Percentiles rank a stretch among this genome's conserved stretches.
These are phyloP conservation scores for Silurus lanzhouensis DNA, from an alignment of 2,797 vertebrate genomes.

Conservation along the genomic window DNA sequence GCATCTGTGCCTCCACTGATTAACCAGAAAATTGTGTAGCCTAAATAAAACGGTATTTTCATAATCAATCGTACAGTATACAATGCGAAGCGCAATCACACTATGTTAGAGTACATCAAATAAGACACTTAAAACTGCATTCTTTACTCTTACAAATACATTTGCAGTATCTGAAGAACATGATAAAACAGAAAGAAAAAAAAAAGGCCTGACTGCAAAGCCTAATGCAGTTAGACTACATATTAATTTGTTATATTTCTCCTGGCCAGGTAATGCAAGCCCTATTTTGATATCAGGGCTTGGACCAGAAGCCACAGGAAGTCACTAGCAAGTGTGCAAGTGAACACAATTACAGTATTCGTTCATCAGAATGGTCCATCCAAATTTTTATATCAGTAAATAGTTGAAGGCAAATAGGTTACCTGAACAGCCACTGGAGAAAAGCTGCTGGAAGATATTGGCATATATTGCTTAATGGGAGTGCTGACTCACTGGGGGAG, in stretches of 20 bases:
- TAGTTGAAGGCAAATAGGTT: background rate
- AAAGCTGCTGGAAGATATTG: too few relatives aligned
- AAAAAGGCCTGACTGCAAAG: background rate
- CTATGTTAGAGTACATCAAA: background rate
- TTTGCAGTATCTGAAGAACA: background rate
- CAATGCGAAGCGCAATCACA: background rate
- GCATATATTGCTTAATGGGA: too few relatives aligned
- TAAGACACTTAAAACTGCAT: background rate
- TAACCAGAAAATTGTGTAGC: background rate
- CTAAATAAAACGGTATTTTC: background rate
- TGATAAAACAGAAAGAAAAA: background rate
- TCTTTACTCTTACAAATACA: too few relatives aligned
- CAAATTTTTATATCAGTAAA: background rate
- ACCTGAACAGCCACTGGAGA: too few relatives aligned
- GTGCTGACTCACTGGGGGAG: too few relatives aligned
- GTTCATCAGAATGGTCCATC: background rate
- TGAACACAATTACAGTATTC: background rate
- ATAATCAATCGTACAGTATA: background rate
- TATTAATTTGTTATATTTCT: background rate
- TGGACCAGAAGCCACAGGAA: background rate
- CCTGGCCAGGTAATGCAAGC: background rate
- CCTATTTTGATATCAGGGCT: background rate
- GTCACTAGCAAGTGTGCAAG: background rate
- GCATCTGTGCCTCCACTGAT: background rate
- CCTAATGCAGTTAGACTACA: background rate